A percentile compares a stretch with the other conserved stretches of the same genome.
phyloP scores from a whole-genome alignment of 1,140 invertebrate species.

The Geopemphigus sp. region DNA sequence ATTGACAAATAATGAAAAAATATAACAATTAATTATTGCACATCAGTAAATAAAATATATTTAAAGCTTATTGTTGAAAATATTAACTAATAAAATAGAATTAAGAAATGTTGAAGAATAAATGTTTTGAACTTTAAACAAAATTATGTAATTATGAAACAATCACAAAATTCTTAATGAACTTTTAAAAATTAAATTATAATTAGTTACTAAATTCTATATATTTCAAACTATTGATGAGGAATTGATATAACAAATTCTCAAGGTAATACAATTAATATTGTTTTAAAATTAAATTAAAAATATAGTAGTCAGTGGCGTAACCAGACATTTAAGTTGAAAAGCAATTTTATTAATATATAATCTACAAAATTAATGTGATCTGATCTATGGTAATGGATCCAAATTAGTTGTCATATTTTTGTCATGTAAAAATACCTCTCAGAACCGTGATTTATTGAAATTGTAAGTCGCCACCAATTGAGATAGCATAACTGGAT shows the following conservation, averaged over 20 bases:
- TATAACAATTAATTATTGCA: slow-evolving; percentile 43
- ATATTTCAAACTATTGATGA: too few relatives aligned
- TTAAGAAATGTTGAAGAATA: neutral
- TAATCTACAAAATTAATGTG: too few relatives aligned
- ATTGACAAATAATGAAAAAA: slow-evolving; percentile 16
- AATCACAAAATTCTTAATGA: neutral
- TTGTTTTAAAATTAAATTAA: too few relatives aligned
- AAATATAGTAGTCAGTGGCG: too few relatives aligned
- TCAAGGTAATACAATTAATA: neutral
- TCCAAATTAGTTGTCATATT: too few relatives aligned
- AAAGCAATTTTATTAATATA: too few relatives aligned
- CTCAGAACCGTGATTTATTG: too few relatives aligned
- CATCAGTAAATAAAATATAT: slow-evolving; percentile 10
- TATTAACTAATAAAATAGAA: neutral
- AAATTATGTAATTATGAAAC: neutral
- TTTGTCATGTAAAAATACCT: too few relatives aligned
- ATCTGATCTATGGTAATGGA: too few relatives aligned
- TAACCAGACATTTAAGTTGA: too few relatives aligned
- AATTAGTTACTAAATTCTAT: neutral
- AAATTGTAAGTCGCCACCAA: too few relatives aligned
- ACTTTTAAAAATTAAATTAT: neutral
- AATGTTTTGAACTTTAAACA: neutral
- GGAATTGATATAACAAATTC: neutral
- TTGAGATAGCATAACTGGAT: too few relatives aligned
- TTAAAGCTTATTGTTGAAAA: slow-evolving; percentile 13